Conservation (phyloP, 2,888 invertebrate genomes). For the Pseudoips prasinana region DNA sequence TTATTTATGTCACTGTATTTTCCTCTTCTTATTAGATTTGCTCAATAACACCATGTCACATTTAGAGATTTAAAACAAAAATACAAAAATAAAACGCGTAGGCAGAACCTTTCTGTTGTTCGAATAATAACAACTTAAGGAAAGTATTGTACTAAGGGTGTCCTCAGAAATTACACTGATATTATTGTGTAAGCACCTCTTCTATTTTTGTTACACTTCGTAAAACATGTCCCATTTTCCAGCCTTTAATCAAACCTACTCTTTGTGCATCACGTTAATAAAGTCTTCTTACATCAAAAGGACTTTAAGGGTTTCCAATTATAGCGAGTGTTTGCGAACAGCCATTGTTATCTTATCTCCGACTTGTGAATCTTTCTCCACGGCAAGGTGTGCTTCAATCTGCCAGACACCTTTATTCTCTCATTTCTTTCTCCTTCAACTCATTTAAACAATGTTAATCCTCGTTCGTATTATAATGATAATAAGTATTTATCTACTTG, state of each 20-base stretch:
- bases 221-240: slow-evolving; percentile 9
- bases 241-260: slow-evolving; percentile 34
- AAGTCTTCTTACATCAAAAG: slow-evolving; percentile 39
- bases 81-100: slow-evolving; percentile 10
- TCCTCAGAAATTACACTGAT: not conserved
- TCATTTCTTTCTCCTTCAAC: slow-evolving; percentile 15
- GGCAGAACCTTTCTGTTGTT: slow-evolving; percentile 10
- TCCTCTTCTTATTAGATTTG: too few species aligned
- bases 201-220: slow-evolving; percentile 8
- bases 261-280: slow-evolving; percentile 39
- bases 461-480: slow-evolving; percentile 14
- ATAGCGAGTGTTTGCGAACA: slow-evolving; percentile 40
- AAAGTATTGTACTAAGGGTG: not conserved
- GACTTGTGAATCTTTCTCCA: slow-evolving; percentile 33
- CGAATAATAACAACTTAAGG: slow-evolving; percentile 5
- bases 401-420: slow-evolving; percentile 25
- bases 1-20: too few species aligned
- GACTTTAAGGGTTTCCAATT: slow-evolving; percentile 35
- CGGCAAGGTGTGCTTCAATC: slow-evolving; percentile 31
- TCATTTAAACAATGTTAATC: slow-evolving; percentile 22
- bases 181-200: slow-evolving; percentile 1
- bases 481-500: slow-evolving; percentile 19
- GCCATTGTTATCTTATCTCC: slow-evolving; percentile 44
- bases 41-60: too few species aligned
- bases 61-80: too few species aligned